Percentiles rank a stretch among this genome's conserved stretches.
Evolutionary conservation across 2,113 vertebrate genomes (phyloP).

Genomic region (Amphilophus citrinellus): DNA sequence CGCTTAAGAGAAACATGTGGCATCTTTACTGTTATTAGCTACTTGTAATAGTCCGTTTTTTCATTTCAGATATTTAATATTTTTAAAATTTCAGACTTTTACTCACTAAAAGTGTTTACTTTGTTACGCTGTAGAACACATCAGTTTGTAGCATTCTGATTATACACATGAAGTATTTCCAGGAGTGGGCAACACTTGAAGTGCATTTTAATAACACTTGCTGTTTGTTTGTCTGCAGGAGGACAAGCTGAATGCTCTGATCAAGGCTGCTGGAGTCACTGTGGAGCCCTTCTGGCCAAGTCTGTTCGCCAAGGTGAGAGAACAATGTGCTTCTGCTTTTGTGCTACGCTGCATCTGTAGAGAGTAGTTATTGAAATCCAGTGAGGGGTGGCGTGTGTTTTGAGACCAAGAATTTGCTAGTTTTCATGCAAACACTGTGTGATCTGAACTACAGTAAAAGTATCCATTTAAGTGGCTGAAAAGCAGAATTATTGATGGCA

Average conservation of each 20-base stretch:
- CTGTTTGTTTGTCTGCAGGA: constrained; percentile 77
- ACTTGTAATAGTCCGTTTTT: background rate
- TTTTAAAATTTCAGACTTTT: background rate
- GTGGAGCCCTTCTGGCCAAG: constrained; percentile 92
- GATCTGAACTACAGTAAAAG: background rate
- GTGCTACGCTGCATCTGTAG: too few relatives aligned
- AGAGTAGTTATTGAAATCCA: too few relatives aligned
- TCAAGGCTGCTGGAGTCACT: constrained; percentile 87
- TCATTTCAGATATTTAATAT: background rate
- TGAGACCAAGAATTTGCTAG: background rate
- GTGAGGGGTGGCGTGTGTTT: too few relatives aligned
- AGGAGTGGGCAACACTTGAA: background rate
- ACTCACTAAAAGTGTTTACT: background rate
- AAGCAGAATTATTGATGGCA: background rate
- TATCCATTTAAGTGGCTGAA: background rate
- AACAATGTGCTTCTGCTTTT: background rate
- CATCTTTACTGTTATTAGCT: background rate
- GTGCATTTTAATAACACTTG: background rate
- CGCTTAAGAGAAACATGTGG: background rate
- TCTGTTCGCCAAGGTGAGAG: constrained; percentile 90
- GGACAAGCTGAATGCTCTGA: constrained; percentile 91
- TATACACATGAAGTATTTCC: background rate
- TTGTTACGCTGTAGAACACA: background rate
- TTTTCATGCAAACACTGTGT: background rate
- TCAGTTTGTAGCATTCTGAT: background rate